A percentile compares a stretch with the other conserved stretches of the same genome.
Conservation (phyloP, 2,113 vertebrate species). For the Eurypyga helias region DNA sequence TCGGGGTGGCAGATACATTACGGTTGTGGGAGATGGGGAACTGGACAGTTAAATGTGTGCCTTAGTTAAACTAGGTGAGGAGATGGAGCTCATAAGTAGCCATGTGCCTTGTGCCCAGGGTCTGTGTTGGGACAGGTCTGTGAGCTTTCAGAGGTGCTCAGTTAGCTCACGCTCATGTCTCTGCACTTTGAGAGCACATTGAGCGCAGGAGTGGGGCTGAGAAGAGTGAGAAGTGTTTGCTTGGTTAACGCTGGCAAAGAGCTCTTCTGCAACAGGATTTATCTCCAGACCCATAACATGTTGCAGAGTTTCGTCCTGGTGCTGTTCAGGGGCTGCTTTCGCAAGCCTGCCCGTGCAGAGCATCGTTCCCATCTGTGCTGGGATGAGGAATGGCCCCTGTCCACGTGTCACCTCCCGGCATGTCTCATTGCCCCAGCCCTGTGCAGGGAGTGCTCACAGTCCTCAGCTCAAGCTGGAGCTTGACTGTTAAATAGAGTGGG, state of each 20-base stretch:
- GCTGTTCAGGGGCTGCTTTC: neutral
- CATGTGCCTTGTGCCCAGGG: accelerated
- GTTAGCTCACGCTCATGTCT: neutral
- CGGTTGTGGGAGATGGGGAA: neutral
- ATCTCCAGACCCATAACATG: neutral
- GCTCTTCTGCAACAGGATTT: neutral
- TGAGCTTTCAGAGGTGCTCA: neutral
- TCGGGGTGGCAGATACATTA: neutral
- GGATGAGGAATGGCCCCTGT: neutral
- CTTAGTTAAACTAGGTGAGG: neutral
- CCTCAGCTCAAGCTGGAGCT: neutral
- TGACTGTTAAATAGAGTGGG: neutral
- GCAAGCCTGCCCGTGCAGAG: accelerated
- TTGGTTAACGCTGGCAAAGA: neutral
- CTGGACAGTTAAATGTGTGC: neutral
- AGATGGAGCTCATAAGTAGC: neutral
- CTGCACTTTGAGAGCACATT: neutral
- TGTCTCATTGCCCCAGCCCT: accelerated
- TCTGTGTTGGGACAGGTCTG: neutral
- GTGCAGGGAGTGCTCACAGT: too few relatives aligned
- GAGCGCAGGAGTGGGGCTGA: neutral
- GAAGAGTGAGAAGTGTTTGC: neutral
- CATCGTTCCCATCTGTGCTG: accelerated
- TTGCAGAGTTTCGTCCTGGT: too few relatives aligned
- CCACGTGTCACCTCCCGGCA: accelerated